phyloP scores from a whole-genome alignment of 1,140 invertebrate genomes.

The Leptinotarsa undecemlineata region DNA sequence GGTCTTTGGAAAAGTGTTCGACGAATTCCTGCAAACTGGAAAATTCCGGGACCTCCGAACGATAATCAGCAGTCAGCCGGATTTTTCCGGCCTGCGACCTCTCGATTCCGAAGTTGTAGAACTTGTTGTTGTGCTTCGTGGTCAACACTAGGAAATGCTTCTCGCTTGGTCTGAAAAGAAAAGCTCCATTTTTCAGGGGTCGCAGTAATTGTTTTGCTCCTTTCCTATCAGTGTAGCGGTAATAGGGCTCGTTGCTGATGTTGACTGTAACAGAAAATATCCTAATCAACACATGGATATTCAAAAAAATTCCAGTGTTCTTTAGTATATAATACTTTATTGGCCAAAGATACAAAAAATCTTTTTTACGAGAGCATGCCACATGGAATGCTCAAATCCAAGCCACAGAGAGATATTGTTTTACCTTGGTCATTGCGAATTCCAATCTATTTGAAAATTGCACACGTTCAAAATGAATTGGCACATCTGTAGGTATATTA shows the following conservation, averaged over 20 bases:
- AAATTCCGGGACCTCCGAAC: conserved; percentile 28
- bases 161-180: conserved; percentile 35
- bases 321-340: too few relatives aligned
- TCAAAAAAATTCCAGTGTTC: too few relatives aligned
- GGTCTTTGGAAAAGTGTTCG: conserved; percentile 25
- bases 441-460: too few relatives aligned
- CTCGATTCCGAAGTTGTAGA: conserved; percentile 36
- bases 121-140: conserved; percentile 22
- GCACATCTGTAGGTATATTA: too few relatives aligned
- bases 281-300: too few relatives aligned
- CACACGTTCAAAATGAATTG: too few relatives aligned
- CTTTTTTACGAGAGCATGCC: too few relatives aligned
- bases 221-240: conserved; percentile 34
- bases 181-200: conserved; percentile 32
- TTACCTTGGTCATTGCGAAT: too few relatives aligned
- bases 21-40: conserved; percentile 26
- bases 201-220: conserved; percentile 29
- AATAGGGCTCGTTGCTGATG: conserved; percentile 29
- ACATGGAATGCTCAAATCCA: too few relatives aligned
- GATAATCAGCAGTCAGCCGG: conserved; percentile 9
- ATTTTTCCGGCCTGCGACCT: conserved; percentile 15
- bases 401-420: too few relatives aligned
- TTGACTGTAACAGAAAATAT: conserved; percentile 31
- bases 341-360: too few relatives aligned
- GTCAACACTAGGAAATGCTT: conserved; percentile 27